These are phyloP conservation scores for Triplophysa siluroides DNA, from an alignment of 2,113 vertebrate genomes.

Conservation along the genomic window DNA sequence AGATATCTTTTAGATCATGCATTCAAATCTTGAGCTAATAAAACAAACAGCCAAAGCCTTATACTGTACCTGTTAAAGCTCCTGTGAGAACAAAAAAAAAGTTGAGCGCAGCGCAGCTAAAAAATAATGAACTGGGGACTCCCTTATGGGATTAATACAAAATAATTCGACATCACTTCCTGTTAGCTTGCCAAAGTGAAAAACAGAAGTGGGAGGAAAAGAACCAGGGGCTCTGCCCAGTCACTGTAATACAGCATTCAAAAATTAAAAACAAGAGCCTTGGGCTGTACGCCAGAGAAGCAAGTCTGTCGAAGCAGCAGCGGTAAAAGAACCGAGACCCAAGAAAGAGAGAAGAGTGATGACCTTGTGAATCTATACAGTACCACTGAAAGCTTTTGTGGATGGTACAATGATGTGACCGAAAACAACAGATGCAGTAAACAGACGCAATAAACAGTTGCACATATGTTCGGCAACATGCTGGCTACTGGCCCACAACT, in stretches of 20 bases:
- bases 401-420: not conserved
- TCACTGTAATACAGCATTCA: constrained; percentile 27
- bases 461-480: not conserved
- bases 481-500: not conserved
- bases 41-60: constrained; percentile 8
- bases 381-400: not conserved
- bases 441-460: not conserved
- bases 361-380: not conserved
- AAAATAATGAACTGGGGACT: constrained; percentile 37
- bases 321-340: not conserved
- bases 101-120: not conserved
- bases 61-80: constrained; percentile 22
- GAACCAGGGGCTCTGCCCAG: constrained; percentile 18
- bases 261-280: constrained; percentile 28
- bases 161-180: constrained; percentile 39
- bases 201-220: constrained; percentile 9
- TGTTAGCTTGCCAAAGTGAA: constrained; percentile 33
- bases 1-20: constrained; percentile 19
- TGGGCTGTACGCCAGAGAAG: not conserved
- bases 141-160: constrained; percentile 35
- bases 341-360: not conserved
- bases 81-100: constrained; percentile 15
- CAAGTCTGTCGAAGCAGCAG: not conserved
- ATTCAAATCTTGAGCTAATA: constrained; percentile 25
- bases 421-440: constrained; percentile 6